Conservation (phyloP, 1,140 invertebrate species). For the Drosophila ohnishii region DNA sequence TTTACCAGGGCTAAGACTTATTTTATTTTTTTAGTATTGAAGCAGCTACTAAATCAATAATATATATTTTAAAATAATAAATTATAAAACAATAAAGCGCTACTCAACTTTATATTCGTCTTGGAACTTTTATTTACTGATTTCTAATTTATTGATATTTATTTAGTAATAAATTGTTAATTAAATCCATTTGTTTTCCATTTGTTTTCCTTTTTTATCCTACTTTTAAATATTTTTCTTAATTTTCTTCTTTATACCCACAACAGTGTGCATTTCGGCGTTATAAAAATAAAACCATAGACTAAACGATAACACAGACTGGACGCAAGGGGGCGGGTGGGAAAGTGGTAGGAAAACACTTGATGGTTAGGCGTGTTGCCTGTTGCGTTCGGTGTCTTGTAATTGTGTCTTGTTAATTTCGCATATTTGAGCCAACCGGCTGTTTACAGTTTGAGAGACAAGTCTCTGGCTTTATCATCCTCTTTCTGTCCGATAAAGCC, state of each 20-base stretch:
- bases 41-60: not conserved
- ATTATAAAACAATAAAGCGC: too few relatives aligned
- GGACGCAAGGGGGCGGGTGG: conserved; percentile 1
- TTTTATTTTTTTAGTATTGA: too few relatives aligned
- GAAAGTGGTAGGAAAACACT: conserved; percentile 24
- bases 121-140: too few relatives aligned
- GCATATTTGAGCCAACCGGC: conserved; percentile 77
- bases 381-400: conserved; percentile 69
- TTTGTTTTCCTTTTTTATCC: too few relatives aligned
- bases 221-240: not conserved
- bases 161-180: not conserved
- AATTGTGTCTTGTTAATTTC: conserved; percentile 81
- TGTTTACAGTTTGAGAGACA: conserved; percentile 68
- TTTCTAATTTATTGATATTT: not conserved
- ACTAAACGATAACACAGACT: conserved; percentile 75
- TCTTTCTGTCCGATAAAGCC: not conserved
- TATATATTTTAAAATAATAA: too few relatives aligned
- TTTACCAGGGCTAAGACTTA: too few relatives aligned
- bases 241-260: not conserved
- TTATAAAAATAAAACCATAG: conserved; percentile 80
- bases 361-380: conserved; percentile 47
- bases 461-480: conserved; percentile 33
- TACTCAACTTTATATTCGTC: too few relatives aligned
- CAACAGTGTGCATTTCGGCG: conserved; percentile 43
- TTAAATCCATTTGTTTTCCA: not conserved